A percentile compares a stretch with the other conserved stretches of the same genome.
phyloP scores from a whole-genome alignment of 2,113 vertebrate genomes.

The Chrysemys picta region DNA sequence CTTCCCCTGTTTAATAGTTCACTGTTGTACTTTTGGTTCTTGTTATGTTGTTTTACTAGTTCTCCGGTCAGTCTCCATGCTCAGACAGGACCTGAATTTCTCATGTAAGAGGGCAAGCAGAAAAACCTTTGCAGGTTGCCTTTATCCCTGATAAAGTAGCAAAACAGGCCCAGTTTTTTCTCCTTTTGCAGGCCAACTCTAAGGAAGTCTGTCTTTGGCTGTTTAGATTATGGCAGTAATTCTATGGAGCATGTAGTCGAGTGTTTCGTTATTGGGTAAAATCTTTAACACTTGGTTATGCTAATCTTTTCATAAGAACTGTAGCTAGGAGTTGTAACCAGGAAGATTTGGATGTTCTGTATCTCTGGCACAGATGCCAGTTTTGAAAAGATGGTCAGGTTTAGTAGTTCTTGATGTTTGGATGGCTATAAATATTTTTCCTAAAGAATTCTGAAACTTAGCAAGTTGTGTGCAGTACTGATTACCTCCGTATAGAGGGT shows the following conservation, averaged over 20 bases:
- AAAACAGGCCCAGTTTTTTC: neutral
- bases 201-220: neutral
- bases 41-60: neutral
- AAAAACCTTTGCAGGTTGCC: neutral
- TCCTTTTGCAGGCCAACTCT: neutral
- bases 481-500: neutral
- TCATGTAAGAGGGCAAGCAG: neutral
- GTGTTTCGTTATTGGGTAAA: neutral
- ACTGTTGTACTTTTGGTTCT: neutral
- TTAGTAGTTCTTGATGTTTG: neutral
- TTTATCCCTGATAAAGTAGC: neutral
- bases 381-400: neutral
- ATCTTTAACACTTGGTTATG: neutral
- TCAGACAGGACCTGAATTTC: neutral
- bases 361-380: neutral
- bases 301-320: neutral
- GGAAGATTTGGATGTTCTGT: neutral
- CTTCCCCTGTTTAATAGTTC: fast-evolving
- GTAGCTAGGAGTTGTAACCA: neutral
- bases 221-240: neutral
- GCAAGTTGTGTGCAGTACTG: neutral
- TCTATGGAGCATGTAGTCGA: neutral
- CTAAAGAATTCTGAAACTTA: neutral
- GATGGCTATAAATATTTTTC: neutral
- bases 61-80: neutral